These are phyloP conservation scores for Osedax frankpressi DNA, from an alignment of 2,888 invertebrate species.

Conservation along the genomic window DNA sequence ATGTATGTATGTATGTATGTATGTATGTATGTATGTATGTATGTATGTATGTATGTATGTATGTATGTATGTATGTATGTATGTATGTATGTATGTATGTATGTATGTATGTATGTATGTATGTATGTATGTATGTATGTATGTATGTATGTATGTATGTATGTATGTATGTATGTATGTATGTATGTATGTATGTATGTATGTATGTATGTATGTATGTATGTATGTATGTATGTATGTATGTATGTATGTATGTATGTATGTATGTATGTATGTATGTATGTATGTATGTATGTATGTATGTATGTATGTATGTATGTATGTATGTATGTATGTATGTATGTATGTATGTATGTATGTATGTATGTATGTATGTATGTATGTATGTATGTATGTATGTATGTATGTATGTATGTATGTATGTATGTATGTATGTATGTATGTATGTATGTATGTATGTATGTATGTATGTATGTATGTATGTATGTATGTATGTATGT, in stretches of 20 bases:
- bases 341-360: neutral
- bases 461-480: neutral
- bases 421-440: neutral
- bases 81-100: no score
- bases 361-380: neutral
- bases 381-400: neutral
- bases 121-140: no score
- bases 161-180: no score
- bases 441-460: neutral
- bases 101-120: no score
- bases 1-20: neutral
- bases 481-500: neutral
- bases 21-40: neutral
- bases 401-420: neutral
- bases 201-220: no score
- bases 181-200: no score
- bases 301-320: neutral
- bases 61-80: no score
- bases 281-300: neutral
- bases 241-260: neutral
- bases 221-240: no score
- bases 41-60: neutral
- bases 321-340: neutral
- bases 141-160: no score
- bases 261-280: neutral